A percentile compares a stretch with the other conserved stretches of the same genome.
phyloP scores from a whole-genome alignment of 2,888 invertebrate genomes.

The Andrena camellia region DNA sequence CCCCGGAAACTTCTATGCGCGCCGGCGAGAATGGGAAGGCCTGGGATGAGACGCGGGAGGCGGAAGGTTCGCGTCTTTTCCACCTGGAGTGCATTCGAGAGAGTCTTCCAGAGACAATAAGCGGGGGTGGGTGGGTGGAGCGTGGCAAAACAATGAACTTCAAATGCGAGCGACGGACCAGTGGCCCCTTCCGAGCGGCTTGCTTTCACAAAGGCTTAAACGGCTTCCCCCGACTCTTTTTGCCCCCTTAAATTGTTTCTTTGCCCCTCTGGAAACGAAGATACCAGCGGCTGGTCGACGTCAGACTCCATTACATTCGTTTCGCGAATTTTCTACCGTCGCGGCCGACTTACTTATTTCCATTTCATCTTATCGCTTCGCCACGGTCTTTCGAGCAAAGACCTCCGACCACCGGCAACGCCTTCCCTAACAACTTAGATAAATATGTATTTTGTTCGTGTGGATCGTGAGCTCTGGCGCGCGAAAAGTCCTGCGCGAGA shows the following conservation, averaged over 20 bases:
- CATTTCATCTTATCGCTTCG: constrained; percentile 36
- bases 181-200: constrained; percentile 34
- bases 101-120: constrained; percentile 58
- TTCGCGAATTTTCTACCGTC: constrained; percentile 14
- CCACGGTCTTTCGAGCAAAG: not conserved
- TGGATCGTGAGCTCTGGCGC: not conserved
- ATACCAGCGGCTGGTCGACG: constrained; percentile 30
- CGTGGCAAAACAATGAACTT: constrained; percentile 65
- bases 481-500: not conserved
- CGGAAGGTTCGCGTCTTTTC: constrained; percentile 50
- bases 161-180: constrained; percentile 57
- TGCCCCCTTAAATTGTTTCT: constrained; percentile 47
- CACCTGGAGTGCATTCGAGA: constrained; percentile 54
- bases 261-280: constrained; percentile 38
- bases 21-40: constrained; percentile 4
- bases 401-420: not conserved
- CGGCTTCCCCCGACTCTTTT: constrained; percentile 55
- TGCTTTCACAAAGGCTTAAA: constrained; percentile 56
- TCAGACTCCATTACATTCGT: constrained; percentile 28
- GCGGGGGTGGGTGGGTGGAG: constrained; percentile 50
- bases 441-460: constrained; percentile 10
- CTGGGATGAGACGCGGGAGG: not conserved
- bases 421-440: not conserved
- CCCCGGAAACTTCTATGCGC: constrained; percentile 16
- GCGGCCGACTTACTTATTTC: constrained; percentile 14